Evolutionary conservation across 2,113 vertebrate species (phyloP).

Genomic region (Grantiella picta): DNA sequence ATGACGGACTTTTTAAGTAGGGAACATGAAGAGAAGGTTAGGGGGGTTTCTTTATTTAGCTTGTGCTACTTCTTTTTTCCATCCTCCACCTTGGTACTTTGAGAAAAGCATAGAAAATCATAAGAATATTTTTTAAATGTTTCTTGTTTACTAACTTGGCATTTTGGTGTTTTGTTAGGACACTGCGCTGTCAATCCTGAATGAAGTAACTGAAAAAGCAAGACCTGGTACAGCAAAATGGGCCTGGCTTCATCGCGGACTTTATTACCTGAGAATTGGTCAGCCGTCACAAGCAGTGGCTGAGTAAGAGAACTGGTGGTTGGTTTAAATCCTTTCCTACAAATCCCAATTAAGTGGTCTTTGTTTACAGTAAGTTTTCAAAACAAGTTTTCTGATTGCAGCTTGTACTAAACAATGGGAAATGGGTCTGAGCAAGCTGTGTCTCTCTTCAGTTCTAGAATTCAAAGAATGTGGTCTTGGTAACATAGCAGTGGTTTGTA

Average conservation of each 20-base stretch:
- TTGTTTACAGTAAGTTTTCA: not conserved
- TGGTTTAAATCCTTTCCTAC: not conserved
- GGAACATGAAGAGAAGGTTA: not conserved
- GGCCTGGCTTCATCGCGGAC: slow-evolving; percentile 94
- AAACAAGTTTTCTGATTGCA: not conserved
- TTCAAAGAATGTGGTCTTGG: not conserved
- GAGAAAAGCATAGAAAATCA: not conserved
- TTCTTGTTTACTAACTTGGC: not conserved
- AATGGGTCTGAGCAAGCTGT: not conserved
- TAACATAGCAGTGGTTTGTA: not conserved
- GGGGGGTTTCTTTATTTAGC: not conserved
- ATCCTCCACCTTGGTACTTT: not conserved
- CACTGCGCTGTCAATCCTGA: slow-evolving; percentile 82
- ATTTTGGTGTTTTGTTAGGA: slow-evolving; percentile 72
- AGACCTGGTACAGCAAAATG: slow-evolving; percentile 89
- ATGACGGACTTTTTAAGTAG: not conserved
- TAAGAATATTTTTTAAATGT: not conserved
- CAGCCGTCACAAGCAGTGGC: slow-evolving; percentile 84
- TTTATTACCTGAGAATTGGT: slow-evolving; percentile 86
- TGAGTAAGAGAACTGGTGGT: slow-evolving; percentile 79
- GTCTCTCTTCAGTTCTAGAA: not conserved
- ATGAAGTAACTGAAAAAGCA: slow-evolving; percentile 83
- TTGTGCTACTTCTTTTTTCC: not conserved
- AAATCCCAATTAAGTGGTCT: not conserved
- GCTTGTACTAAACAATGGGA: not conserved